Conservation (phyloP, 2,113 vertebrate genomes). For the Balaenoptera acutorostrata region DNA sequence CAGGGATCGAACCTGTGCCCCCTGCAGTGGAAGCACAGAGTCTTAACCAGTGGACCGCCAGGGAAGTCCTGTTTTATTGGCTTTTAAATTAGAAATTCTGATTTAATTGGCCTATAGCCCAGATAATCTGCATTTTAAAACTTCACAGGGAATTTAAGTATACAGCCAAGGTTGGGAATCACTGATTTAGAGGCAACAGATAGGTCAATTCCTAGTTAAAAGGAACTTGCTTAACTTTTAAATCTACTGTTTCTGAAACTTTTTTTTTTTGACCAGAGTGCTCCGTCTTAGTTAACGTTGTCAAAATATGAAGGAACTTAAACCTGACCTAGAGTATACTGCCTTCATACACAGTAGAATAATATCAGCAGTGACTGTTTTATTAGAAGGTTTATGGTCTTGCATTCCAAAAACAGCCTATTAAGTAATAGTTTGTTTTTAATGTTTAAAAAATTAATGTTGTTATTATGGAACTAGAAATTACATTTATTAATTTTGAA, state of each 20-base stretch:
- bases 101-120: background rate
- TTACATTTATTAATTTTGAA: constrained; percentile 11
- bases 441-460: background rate
- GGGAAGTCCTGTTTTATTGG: background rate
- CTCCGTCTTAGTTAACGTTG: background rate
- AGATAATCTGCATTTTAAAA: constrained; percentile 20
- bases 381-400: background rate
- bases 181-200: background rate
- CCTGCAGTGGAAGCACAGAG: background rate
- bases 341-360: background rate
- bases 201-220: background rate
- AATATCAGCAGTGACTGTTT: background rate
- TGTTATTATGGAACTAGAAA: background rate
- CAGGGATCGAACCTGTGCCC: background rate
- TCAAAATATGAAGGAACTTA: constrained; percentile 3
- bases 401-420: background rate
- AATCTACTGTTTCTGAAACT: background rate
- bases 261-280: background rate
- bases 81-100: constrained; percentile 39
- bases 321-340: background rate
- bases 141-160: constrained; percentile 2
- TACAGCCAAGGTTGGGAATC: background rate
- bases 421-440: constrained; percentile 9
- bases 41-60: background rate
- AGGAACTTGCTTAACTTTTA: constrained; percentile 3